A percentile compares a stretch with the other conserved stretches of the same genome.
These are phyloP conservation scores for Anser brachyrhynchus DNA, from an alignment of 2,113 vertebrate species.

Conservation along the genomic window DNA sequence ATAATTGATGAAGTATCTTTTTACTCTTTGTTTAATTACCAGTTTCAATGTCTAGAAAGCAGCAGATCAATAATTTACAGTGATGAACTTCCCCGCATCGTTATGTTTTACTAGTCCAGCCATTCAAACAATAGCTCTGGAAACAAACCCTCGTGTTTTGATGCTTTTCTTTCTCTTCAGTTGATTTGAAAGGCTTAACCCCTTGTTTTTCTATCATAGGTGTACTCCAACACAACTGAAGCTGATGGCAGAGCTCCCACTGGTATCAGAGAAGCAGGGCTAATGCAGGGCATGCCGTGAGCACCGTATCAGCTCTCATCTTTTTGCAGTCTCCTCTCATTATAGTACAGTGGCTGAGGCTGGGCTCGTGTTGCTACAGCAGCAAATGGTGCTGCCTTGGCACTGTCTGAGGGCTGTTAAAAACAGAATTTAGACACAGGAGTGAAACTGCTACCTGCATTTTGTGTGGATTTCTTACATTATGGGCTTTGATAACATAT, in stretches of 20 bases:
- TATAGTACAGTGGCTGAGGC: background rate
- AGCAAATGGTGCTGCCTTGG: background rate
- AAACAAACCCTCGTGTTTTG: background rate
- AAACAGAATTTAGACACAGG: background rate
- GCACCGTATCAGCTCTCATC: background rate
- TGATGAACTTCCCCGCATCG: background rate
- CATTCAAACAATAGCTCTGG: background rate
- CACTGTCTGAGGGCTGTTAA: background rate
- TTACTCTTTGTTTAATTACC: constrained; percentile 70
- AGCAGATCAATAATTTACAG: constrained; percentile 66
- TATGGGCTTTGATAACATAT: background rate
- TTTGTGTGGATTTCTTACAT: background rate
- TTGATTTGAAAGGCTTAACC: background rate
- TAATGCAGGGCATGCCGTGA: background rate
- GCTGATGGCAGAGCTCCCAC: background rate
- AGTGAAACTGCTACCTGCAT: background rate
- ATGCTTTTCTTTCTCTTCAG: background rate
- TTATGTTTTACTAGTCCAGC: background rate
- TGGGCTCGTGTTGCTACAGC: background rate
- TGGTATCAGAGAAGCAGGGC: background rate
- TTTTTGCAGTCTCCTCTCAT: background rate
- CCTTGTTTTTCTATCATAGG: background rate
- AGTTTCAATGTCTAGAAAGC: constrained; percentile 59
- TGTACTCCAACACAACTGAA: background rate
- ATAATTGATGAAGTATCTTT: constrained; percentile 68